A percentile compares a stretch with the other conserved stretches of the same genome.
phyloP scores from a whole-genome alignment of 2,888 invertebrate species.

The Eristalis arbustorum region DNA sequence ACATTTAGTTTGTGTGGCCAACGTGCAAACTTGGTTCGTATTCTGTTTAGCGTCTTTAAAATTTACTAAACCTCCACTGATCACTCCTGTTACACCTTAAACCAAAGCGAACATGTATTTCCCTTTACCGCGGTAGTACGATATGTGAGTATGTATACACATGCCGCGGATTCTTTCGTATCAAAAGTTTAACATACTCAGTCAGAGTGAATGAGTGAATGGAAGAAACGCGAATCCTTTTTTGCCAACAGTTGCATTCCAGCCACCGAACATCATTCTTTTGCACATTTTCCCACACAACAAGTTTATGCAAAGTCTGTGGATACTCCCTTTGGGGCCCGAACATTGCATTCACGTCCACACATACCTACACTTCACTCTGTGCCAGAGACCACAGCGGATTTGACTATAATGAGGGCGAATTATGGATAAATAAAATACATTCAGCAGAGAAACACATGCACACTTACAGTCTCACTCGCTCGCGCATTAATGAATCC shows the following conservation, averaged over 20 bases:
- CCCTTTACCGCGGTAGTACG: neutral
- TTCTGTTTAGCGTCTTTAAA: neutral
- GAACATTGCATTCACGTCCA: slow-evolving; percentile 22
- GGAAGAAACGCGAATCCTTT: slow-evolving; percentile 9
- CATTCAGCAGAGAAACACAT: slow-evolving; percentile 14
- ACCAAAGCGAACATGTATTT: slow-evolving; percentile 13
- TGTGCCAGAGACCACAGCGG: neutral
- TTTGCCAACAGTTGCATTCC: slow-evolving; percentile 47
- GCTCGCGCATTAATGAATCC: slow-evolving; percentile 16
- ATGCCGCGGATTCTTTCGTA: slow-evolving; percentile 15
- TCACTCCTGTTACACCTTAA: neutral
- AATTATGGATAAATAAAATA: slow-evolving; percentile 59
- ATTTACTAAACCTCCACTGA: neutral
- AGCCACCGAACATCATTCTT: slow-evolving; percentile 26
- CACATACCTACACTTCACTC: slow-evolving; percentile 21
- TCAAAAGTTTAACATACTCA: slow-evolving; percentile 32
- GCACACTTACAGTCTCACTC: slow-evolving; percentile 3
- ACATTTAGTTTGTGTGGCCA: no score
- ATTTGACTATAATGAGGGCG: slow-evolving; percentile 56
- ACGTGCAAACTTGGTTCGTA: neutral
- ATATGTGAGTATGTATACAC: neutral
- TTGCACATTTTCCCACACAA: slow-evolving; percentile 18
- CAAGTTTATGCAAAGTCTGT: slow-evolving; percentile 44
- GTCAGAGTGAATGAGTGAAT: neutral
- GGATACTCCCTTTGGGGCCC: slow-evolving; percentile 34